Percentiles rank a stretch among this genome's conserved stretches.
Conservation (phyloP, 2,113 vertebrate genomes). For the Lucifuga dentata region DNA sequence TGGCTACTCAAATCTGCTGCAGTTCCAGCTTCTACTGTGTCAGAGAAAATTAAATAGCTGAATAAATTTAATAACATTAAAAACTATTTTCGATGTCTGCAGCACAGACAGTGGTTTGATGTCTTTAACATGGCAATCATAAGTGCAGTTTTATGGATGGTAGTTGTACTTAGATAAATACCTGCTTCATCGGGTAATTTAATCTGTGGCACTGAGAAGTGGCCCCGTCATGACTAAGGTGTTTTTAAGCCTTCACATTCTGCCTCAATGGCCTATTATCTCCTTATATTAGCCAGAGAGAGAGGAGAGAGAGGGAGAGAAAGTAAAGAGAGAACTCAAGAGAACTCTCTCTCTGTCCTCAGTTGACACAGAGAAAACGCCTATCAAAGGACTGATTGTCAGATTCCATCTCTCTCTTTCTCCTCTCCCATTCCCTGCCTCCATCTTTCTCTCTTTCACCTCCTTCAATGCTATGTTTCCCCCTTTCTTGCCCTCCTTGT, state of each 20-base stretch:
- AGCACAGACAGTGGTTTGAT: slow-evolving; percentile 36
- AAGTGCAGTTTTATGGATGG: slow-evolving; percentile 47
- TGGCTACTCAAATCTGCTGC: background rate
- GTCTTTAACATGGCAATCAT: slow-evolving; percentile 39
- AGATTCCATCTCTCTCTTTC: slow-evolving; percentile 37
- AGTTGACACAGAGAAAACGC: slow-evolving; percentile 40
- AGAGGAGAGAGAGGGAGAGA: background rate
- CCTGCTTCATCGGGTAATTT: slow-evolving; percentile 51
- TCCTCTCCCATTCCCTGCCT: slow-evolving; percentile 22
- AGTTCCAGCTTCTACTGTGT: slow-evolving; percentile 4
- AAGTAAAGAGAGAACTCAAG: slow-evolving; percentile 24
- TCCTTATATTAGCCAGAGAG: slow-evolving; percentile 56
- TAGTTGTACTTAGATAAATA: slow-evolving; percentile 50
- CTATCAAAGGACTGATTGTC: slow-evolving; percentile 64
- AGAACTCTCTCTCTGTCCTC: slow-evolving; percentile 37
- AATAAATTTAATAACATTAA: slow-evolving; percentile 13
- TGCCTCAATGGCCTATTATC: slow-evolving; percentile 61
- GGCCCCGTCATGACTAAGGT: slow-evolving; percentile 60
- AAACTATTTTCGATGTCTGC: slow-evolving; percentile 10
- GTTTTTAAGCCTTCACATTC: slow-evolving; percentile 60
- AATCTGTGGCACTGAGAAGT: slow-evolving; percentile 39
- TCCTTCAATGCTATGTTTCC: background rate
- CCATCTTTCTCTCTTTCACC: slow-evolving; percentile 8
- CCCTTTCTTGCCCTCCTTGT: slow-evolving; percentile 30
- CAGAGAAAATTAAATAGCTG: slow-evolving; percentile 5